Percentiles rank a stretch among this genome's conserved stretches.
Evolutionary conservation across 2,888 invertebrate genomes (phyloP).

Genomic region (Entomobrya multifasciata): DNA sequence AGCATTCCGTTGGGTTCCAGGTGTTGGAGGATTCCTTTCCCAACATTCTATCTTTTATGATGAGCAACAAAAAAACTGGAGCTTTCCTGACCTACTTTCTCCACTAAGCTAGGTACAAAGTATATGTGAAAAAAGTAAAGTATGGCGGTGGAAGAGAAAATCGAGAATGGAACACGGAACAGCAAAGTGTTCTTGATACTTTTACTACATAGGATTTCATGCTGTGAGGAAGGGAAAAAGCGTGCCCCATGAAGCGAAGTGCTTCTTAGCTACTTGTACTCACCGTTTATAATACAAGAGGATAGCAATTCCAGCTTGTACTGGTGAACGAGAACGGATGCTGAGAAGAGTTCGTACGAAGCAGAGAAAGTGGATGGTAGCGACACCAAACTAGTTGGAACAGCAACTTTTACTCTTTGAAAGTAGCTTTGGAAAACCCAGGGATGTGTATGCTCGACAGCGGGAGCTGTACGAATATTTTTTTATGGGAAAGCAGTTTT

Average conservation of each 20-base stretch:
- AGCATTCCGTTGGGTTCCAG: conserved; percentile 29
- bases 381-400: conserved; percentile 28
- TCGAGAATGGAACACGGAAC: neutral
- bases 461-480: conserved; percentile 5
- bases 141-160: neutral
- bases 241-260: neutral
- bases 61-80: conserved; percentile 14
- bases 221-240: neutral
- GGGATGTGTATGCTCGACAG: neutral
- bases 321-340: neutral
- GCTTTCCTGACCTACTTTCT: conserved; percentile 59
- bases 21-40: conserved; percentile 27
- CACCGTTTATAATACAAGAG: too few relatives aligned
- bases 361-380: neutral
- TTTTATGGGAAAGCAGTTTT: too few relatives aligned
- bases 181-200: neutral
- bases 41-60: too few relatives aligned
- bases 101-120: neutral
- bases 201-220: neutral
- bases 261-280: neutral
- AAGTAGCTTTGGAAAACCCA: neutral
- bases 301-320: neutral
- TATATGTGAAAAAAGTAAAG: too few relatives aligned
- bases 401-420: neutral
- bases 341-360: too few relatives aligned